A percentile compares a stretch with the other conserved stretches of the same genome.
Conservation (phyloP, 2,797 vertebrate species). For the Threskiornis aethiopicus region DNA sequence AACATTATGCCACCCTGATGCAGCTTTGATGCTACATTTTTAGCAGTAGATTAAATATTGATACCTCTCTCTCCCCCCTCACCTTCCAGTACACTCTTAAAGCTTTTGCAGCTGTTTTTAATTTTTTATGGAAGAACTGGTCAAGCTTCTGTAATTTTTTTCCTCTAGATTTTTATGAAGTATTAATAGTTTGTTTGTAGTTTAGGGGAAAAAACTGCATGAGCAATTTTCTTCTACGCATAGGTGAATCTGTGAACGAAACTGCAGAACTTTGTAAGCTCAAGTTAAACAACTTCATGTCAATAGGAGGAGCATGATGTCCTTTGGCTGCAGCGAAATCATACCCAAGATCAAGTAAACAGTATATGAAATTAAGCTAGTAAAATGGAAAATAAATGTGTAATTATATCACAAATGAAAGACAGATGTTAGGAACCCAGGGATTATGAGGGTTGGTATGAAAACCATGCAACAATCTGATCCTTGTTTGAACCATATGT, state of each 20-base stretch:
- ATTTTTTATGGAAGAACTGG: background rate
- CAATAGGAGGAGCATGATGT: background rate
- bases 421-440: conserved; percentile 66
- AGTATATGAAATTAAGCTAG: conserved; percentile 53
- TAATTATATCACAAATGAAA: conserved; percentile 68
- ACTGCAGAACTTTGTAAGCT: background rate
- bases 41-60: conserved; percentile 63
- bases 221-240: background rate
- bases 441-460: conserved; percentile 53
- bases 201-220: background rate
- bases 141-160: background rate
- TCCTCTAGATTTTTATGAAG: background rate
- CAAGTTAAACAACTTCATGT: background rate
- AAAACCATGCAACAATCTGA: conserved; percentile 45
- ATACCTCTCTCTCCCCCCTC: conserved; percentile 14
- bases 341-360: conserved; percentile 58
- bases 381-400: conserved; percentile 56
- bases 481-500: conserved; percentile 40
- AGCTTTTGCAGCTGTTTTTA: background rate
- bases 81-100: background rate
- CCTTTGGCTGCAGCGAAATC: conserved; percentile 49
- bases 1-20: conserved; percentile 18
- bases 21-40: conserved; percentile 35
- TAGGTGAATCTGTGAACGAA: background rate
- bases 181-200: background rate